Percentiles rank a stretch among this genome's conserved stretches.
These are phyloP conservation scores for Solen grandis DNA, from an alignment of 1,140 invertebrate genomes.

Conservation along the genomic window DNA sequence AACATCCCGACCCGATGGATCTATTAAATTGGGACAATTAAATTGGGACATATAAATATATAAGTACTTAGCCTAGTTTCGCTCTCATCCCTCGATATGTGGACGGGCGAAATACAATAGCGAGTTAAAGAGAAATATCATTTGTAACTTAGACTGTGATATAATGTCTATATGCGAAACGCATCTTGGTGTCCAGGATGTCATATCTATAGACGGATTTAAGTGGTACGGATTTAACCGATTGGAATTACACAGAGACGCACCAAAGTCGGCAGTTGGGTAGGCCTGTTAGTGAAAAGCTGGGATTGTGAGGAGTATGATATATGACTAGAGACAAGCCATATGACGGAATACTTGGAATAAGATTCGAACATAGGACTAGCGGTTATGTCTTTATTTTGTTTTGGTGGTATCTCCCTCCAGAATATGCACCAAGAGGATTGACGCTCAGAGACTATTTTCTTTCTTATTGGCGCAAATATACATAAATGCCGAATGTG, in stretches of 20 bases:
- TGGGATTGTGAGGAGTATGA: slow-evolving; percentile 4
- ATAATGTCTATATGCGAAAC: slow-evolving; percentile 24
- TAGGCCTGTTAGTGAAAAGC: slow-evolving; percentile 33
- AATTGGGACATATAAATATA: slow-evolving; percentile 9
- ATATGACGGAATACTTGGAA: slow-evolving; percentile 50
- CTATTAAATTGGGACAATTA: slow-evolving; percentile 9
- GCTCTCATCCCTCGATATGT: neutral
- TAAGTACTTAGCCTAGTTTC: too few relatives aligned
- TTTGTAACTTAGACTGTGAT: neutral
- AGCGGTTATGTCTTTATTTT: slow-evolving; percentile 1
- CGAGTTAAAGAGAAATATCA: neutral
- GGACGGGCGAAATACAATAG: neutral
- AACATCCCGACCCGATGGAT: slow-evolving; percentile 8
- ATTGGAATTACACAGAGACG: slow-evolving; percentile 8
- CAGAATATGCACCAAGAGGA: slow-evolving; percentile 51
- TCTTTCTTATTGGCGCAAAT: slow-evolving; percentile 46
- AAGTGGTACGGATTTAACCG: slow-evolving; percentile 40
- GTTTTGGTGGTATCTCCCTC: slow-evolving; percentile 51
- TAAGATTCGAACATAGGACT: slow-evolving; percentile 28
- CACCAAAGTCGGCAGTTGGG: slow-evolving; percentile 35
- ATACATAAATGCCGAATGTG: slow-evolving; percentile 25
- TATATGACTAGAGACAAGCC: slow-evolving; percentile 26
- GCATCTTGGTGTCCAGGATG: neutral
- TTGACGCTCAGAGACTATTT: slow-evolving; percentile 47
- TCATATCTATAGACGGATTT: neutral